These are phyloP conservation scores for Paracentrotus lividus DNA, from an alignment of 53 echinoderm and acorn worm species.

Conservation along the genomic window DNA sequence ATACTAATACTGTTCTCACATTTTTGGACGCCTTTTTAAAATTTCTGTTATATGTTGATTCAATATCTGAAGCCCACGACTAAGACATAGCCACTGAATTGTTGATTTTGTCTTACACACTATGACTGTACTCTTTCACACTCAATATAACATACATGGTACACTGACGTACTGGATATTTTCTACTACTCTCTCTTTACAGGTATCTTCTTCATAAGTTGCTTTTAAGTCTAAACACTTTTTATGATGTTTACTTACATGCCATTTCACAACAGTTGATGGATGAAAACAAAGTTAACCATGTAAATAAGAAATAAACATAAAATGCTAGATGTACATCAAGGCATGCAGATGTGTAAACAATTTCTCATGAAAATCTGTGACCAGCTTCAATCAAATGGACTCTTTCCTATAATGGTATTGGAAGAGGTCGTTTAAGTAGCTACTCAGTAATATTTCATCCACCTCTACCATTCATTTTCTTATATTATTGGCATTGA, in stretches of 20 bases:
- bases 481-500: background rate
- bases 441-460: background rate
- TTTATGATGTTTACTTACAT: conserved; percentile 4
- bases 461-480: background rate
- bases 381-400: conserved; percentile 60
- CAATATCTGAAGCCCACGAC: conserved; percentile 66
- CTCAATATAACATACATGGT: conserved; percentile 63
- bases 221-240: conserved; percentile 51
- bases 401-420: conserved; percentile 9
- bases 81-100: conserved; percentile 64
- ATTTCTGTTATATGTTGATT: conserved; percentile 47
- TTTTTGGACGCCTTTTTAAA: conserved; percentile 53
- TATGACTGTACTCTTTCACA: conserved; percentile 56
- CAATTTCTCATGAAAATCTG: conserved; percentile 49
- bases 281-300: conserved; percentile 60
- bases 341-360: conserved; percentile 65
- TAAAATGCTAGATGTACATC: conserved; percentile 70
- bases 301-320: conserved; percentile 59
- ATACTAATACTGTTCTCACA: conserved; percentile 76
- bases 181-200: conserved; percentile 57
- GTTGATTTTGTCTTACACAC: conserved; percentile 54
- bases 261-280: conserved; percentile 55
- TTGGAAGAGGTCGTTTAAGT: background rate
- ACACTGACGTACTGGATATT: conserved; percentile 61
- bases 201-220: conserved; percentile 28